Base-by-base conservation (phyloP, 2,888 invertebrate genomes). In the Macrosiphum euphorbiae region DNA sequence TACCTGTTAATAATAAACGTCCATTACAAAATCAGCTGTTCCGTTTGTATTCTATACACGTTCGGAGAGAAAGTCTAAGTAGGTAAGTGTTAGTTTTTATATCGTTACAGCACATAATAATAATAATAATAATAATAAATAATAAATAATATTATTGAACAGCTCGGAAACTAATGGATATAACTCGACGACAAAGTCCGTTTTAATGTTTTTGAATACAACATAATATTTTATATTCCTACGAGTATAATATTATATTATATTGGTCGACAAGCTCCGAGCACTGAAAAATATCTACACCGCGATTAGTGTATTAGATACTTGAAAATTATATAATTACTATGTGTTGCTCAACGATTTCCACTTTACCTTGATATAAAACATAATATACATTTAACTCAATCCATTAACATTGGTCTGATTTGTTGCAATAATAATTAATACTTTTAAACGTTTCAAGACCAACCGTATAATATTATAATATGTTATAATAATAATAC, bases 21-120 rank as follows among this genome's bases (percentile, higher is more conserved):
- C 86, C 86, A 87, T 50, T 58, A 58, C 44, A 55, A 58, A 88
- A 88, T 58, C 88, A 88, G 55, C 88, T 55, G 55, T 55, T 55
- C 35, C 2, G 41, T 88, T 52, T 35, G 35, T 88, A 55, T 88
- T 88, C 88, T n/a, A 24, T 55, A 87, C 86, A n/a, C 41, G 88
- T 55, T 88, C n/a, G 41, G 41, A 88, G 88, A 88, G 88, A 88
- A 88, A 88, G 88, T 88, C 52, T 3, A 44, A 52, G 87, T 87
- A 87, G 52, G 87, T 87, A 50, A 20, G 47, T 87, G 28, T 50
- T 26, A 26, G 50, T 87, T 50, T 87, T 85, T 85, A 85, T 44
- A 85, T 24, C 20, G 87, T 87, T 87, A 87, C 87, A 50, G 87
- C 87, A 87, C 87, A 47, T 11, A 20, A 84, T 78, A 67, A 84